A percentile compares a stretch with the other conserved stretches of the same genome.
These are phyloP conservation scores for Hermatobates lingyangjiaoensis DNA, from an alignment of 1,140 invertebrate species.

Conservation along the genomic window DNA sequence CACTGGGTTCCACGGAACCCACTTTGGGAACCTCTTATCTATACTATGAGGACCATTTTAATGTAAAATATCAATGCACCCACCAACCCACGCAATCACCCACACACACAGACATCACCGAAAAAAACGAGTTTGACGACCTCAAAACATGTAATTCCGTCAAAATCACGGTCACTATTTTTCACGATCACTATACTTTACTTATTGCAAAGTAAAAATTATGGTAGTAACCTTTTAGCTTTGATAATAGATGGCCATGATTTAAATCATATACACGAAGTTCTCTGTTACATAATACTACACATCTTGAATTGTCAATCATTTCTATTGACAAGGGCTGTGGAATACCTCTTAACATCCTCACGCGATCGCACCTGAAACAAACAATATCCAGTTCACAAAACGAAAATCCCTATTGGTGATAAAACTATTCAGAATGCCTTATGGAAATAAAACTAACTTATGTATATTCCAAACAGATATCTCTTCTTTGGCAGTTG, in stretches of 20 bases:
- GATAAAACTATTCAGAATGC: no score
- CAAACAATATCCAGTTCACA: not conserved
- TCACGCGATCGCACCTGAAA: constrained; percentile 34
- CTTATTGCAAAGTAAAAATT: not conserved
- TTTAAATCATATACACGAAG: constrained; percentile 60
- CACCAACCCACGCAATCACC: no score
- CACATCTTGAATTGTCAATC: constrained; percentile 48
- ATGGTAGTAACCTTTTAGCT: constrained; percentile 36
- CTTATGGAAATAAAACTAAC: constrained; percentile 24
- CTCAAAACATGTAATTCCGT: no score
- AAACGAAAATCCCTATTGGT: no score
- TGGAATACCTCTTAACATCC: constrained; percentile 44
- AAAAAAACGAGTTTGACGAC: no score
- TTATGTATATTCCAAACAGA: constrained; percentile 54
- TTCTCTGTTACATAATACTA: constrained; percentile 62
- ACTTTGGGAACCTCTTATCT: no score
- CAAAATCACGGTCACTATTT: no score
- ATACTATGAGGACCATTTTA: no score
- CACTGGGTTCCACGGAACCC: no score
- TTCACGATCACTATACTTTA: no score
- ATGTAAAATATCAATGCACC: no score
- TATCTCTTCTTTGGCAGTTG: constrained; percentile 50
- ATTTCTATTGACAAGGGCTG: constrained; percentile 47
- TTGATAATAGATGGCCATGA: constrained; percentile 44
- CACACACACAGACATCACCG: no score